Evolutionary conservation across 2,888 invertebrate species (phyloP).

Genomic region (Saturnia japonica): DNA sequence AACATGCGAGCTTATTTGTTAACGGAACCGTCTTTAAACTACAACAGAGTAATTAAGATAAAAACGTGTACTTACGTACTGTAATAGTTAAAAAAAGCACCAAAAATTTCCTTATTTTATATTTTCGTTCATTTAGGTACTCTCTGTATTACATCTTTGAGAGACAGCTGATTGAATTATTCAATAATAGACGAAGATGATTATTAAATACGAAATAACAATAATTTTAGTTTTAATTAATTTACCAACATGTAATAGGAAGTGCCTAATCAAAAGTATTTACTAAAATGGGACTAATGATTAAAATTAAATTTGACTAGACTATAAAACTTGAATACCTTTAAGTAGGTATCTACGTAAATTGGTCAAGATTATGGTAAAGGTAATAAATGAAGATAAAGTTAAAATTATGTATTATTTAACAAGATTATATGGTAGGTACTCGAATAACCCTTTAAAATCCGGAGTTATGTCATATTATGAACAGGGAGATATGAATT

Average conservation of each 20-base stretch:
- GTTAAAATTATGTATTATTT: neutral
- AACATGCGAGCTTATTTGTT: too few relatives aligned
- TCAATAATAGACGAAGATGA: neutral
- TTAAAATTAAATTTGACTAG: constrained; percentile 27
- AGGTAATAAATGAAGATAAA: neutral
- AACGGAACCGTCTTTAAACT: too few relatives aligned
- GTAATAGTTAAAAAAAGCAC: neutral
- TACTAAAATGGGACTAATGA: neutral
- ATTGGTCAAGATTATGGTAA: neutral
- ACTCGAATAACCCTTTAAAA: neutral
- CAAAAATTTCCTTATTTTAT: neutral
- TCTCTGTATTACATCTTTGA: neutral
- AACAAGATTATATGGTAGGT: neutral
- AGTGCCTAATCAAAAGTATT: neutral
- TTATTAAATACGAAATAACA: neutral
- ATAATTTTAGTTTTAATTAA: neutral
- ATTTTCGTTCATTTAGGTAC: neutral
- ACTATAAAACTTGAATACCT: neutral
- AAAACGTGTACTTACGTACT: too few relatives aligned
- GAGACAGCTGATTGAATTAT: neutral
- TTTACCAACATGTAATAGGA: neutral
- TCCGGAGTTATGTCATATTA: neutral
- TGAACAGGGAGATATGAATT: neutral
- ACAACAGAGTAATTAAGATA: too few relatives aligned
- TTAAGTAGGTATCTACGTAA: neutral